A percentile compares a stretch with the other conserved stretches of the same genome.
These are phyloP conservation scores for Melanerpes aurifrons DNA, from an alignment of 2,113 vertebrate species.

Conservation along the genomic window DNA sequence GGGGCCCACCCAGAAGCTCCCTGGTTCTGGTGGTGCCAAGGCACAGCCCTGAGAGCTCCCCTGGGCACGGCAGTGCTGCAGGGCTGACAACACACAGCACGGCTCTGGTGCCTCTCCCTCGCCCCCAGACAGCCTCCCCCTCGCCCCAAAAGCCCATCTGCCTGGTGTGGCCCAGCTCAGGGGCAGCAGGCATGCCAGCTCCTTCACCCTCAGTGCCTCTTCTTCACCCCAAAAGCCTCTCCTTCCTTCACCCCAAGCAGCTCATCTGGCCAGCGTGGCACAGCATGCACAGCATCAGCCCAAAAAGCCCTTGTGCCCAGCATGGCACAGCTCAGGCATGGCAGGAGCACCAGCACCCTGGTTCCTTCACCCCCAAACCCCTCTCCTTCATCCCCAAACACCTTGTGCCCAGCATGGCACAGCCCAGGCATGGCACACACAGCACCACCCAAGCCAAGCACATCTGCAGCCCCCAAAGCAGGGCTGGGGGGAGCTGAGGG, in stretches of 20 bases:
- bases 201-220: background rate
- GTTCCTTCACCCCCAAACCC: background rate
- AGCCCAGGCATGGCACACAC: rapidly evolving
- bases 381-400: background rate
- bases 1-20: background rate
- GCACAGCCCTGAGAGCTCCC: rapidly evolving
- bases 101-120: background rate
- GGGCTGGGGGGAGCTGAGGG: background rate
- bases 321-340: background rate
- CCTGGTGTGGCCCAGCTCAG: no score
- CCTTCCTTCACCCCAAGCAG: background rate
- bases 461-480: rapidly evolving
- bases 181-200: no score
- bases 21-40: background rate
- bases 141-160: background rate
- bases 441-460: rapidly evolving
- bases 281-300: background rate
- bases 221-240: background rate
- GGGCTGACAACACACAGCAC: background rate
- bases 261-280: background rate
- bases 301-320: background rate
- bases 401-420: rapidly evolving
- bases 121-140: background rate
- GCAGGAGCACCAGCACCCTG: rapidly evolving
- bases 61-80: rapidly evolving